A percentile compares a stretch with the other conserved stretches of the same genome.
These are phyloP conservation scores for Lordiphosa andalusiaca DNA, from an alignment of 2,888 invertebrate genomes.

Conservation along the genomic window DNA sequence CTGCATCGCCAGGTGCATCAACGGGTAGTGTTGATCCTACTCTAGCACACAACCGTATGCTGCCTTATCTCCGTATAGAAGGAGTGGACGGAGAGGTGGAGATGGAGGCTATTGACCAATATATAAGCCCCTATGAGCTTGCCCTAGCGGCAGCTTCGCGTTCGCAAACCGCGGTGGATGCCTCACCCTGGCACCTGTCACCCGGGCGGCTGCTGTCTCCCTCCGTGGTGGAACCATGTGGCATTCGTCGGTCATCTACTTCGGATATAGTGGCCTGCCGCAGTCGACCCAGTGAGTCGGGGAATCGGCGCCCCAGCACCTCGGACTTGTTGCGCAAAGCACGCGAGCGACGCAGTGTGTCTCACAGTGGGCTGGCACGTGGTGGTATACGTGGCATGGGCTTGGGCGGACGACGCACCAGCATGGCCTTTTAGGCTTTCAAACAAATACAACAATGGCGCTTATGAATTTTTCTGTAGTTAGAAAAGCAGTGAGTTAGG, in stretches of 20 bases:
- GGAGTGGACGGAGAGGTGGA: conserved; percentile 62
- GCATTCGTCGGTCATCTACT: conserved; percentile 79
- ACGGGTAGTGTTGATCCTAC: conserved; percentile 1
- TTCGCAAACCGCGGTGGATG: conserved; percentile 12
- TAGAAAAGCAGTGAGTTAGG: conserved; percentile 1
- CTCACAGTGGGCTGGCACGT: conserved; percentile 78
- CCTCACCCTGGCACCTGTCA: conserved; percentile 79
- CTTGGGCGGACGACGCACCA: conserved; percentile 74
- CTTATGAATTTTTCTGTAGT: conserved; percentile 63
- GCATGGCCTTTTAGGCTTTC: conserved; percentile 78
- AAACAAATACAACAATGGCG: conserved; percentile 47
- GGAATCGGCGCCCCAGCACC: conserved; percentile 79
- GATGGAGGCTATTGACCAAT: not conserved
- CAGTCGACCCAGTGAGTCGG: conserved; percentile 63
- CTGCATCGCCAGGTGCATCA: not conserved
- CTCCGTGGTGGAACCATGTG: conserved; percentile 53
- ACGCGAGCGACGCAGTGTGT: conserved; percentile 79
- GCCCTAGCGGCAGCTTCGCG: conserved; percentile 25
- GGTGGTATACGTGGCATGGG: conserved; percentile 65
- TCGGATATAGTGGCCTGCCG: conserved; percentile 78
- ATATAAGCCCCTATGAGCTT: not conserved
- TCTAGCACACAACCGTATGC: conserved; percentile 56
- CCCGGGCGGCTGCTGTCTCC: conserved; percentile 42
- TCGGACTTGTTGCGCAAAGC: conserved; percentile 77
- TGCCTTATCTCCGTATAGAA: conserved; percentile 78